Conservation (phyloP, 2,113 vertebrate species). For the Sinocyclocheilus anshuiensis region DNA sequence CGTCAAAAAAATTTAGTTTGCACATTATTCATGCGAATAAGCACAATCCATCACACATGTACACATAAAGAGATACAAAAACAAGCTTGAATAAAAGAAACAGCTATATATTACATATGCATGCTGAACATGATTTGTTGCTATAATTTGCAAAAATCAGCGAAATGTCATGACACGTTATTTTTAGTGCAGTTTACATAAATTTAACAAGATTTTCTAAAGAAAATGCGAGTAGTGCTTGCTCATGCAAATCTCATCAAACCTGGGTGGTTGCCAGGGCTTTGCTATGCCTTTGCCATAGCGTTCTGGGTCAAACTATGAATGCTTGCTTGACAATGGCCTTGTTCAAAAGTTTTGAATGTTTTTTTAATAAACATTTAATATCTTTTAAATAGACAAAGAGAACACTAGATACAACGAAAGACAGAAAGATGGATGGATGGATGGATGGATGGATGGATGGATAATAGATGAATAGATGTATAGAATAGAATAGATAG, state of each 20-base stretch:
- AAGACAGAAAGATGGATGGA: background rate
- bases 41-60: conserved; percentile 58
- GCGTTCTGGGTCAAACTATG: background rate
- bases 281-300: background rate
- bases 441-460: background rate
- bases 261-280: background rate
- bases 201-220: background rate
- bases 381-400: background rate
- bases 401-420: background rate
- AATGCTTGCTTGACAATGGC: background rate
- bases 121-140: background rate
- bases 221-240: background rate
- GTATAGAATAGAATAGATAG: no score
- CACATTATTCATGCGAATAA: conserved; percentile 48
- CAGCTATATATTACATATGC: background rate
- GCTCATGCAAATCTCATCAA: background rate
- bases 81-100: background rate
- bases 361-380: background rate
- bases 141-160: background rate
- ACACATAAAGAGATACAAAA: background rate
- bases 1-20: conserved; percentile 54
- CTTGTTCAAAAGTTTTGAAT: background rate
- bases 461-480: background rate
- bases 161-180: background rate
- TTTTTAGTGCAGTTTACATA: background rate